Evolutionary conservation across 2,888 invertebrate genomes (phyloP).

Genomic region (Neoascia interrupta): DNA sequence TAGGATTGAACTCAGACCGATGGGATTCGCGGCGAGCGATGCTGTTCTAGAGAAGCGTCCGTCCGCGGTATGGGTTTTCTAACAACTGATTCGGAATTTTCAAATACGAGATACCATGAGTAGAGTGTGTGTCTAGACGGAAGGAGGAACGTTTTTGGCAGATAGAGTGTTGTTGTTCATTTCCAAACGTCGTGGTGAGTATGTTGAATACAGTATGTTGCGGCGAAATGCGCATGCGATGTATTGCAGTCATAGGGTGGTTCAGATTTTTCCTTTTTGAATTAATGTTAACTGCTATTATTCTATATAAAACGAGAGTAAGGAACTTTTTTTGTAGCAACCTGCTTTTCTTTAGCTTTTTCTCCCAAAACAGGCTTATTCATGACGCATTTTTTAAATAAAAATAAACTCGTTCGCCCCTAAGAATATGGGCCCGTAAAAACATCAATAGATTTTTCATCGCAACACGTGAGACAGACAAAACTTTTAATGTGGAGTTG

Average conservation of each 20-base stretch:
- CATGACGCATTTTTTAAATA: too few species aligned
- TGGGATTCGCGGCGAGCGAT: conserved; percentile 31
- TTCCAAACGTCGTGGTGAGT: conserved; percentile 31
- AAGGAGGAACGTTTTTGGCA: conserved; percentile 45
- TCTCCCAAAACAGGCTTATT: too few species aligned
- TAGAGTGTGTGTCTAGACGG: conserved; percentile 57
- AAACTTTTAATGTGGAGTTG: too few species aligned
- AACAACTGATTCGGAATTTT: conserved; percentile 63
- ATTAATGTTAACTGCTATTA: too few species aligned
- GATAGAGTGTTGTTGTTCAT: conserved; percentile 35
- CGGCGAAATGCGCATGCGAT: conserved; percentile 46
- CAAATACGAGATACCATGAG: too few species aligned
- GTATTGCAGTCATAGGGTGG: conserved; percentile 30
- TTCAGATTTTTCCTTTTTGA: background rate
- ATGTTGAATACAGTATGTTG: conserved; percentile 28
- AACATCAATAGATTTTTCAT: too few species aligned
- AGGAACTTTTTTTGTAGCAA: too few species aligned
- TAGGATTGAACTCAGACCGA: conserved; percentile 43
- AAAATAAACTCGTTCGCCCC: too few species aligned
- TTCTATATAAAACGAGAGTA: too few species aligned
- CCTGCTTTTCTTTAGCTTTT: too few species aligned
- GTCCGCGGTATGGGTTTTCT: conserved; percentile 44
- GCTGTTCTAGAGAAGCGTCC: conserved; percentile 28
- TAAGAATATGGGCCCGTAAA: too few species aligned
- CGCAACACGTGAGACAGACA: too few species aligned